Evolutionary conservation across 2,797 vertebrate species (phyloP).

Genomic region (Chelmon rostratus): DNA sequence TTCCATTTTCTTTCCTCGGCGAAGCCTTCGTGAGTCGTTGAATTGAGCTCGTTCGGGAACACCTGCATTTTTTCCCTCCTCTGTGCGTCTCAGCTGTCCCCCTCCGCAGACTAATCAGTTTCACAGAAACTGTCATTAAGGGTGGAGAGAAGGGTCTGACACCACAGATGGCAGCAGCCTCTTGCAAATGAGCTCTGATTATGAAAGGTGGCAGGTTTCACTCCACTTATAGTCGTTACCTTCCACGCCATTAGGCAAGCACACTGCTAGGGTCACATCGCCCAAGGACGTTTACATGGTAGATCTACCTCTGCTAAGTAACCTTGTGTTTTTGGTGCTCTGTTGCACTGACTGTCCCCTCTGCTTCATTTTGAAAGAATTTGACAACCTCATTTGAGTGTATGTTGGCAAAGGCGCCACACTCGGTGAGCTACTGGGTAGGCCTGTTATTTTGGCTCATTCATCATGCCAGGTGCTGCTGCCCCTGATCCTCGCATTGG

Average conservation of each 20-base stretch:
- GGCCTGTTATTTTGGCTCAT: slow-evolving; percentile 72
- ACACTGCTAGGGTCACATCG: slow-evolving; percentile 63
- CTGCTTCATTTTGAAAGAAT: slow-evolving; percentile 51
- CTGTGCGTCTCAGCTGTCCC: slow-evolving; percentile 25
- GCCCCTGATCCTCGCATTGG: slow-evolving; percentile 61
- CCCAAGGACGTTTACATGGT: slow-evolving; percentile 74
- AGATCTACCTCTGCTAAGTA: slow-evolving; percentile 68
- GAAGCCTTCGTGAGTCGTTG: slow-evolving; percentile 53
- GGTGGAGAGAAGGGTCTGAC: slow-evolving; percentile 66
- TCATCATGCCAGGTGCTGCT: slow-evolving; percentile 72
- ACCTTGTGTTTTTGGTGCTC: slow-evolving; percentile 64
- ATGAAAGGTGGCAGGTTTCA: slow-evolving; percentile 78
- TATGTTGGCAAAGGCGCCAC: slow-evolving; percentile 53
- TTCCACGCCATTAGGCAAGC: slow-evolving; percentile 77
- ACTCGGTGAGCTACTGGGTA: slow-evolving; percentile 51
- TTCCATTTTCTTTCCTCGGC: slow-evolving; percentile 49
- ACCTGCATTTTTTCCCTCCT: slow-evolving; percentile 63
- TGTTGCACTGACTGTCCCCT: slow-evolving; percentile 42
- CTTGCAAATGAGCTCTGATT: slow-evolving; percentile 83
- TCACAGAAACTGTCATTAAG: slow-evolving; percentile 78
- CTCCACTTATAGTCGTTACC: slow-evolving; percentile 67
- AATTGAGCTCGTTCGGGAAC: slow-evolving; percentile 59
- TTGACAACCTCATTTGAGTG: slow-evolving; percentile 68
- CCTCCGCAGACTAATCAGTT: slow-evolving; percentile 69
- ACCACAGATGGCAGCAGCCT: slow-evolving; percentile 81